Percentiles rank a stretch among this genome's conserved stretches.
Conservation (phyloP, 1,140 invertebrate species). For the Popillia japonica region DNA sequence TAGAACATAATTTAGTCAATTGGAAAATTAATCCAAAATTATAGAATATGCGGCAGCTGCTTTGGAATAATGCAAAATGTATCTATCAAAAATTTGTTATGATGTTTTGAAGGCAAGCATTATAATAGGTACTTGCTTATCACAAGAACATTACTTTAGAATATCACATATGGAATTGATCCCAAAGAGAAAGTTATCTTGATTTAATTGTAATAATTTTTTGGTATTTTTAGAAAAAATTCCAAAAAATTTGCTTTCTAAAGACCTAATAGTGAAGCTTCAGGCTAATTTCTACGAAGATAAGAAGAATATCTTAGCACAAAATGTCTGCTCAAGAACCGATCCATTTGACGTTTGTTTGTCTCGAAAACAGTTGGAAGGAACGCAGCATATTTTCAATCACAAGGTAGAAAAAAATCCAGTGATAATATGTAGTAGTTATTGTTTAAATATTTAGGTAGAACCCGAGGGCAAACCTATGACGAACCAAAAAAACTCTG, state of each 20-base stretch:
- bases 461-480: constrained; percentile 86
- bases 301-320: constrained; percentile 78
- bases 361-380: constrained; percentile 71
- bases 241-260: constrained; percentile 3
- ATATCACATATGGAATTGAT: constrained; percentile 2
- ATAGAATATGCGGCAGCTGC: neutral
- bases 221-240: neutral
- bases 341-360: constrained; percentile 82
- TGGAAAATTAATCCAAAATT: neutral
- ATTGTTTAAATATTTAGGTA: constrained; percentile 62
- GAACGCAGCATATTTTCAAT: constrained; percentile 78
- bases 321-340: constrained; percentile 80
- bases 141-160: neutral
- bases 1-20: neutral
- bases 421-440: constrained; percentile 27
- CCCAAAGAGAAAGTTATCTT: constrained; percentile 3
- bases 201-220: neutral
- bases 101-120: neutral
- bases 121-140: neutral
- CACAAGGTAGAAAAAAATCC: constrained; percentile 71
- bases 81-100: constrained; percentile 17
- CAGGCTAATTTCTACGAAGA: constrained; percentile 72
- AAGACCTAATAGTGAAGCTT: constrained; percentile 65
- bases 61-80: neutral
- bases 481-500: constrained; percentile 86